Conservation (phyloP, 2,888 invertebrate genomes). For the Orchesellides sinensis region DNA sequence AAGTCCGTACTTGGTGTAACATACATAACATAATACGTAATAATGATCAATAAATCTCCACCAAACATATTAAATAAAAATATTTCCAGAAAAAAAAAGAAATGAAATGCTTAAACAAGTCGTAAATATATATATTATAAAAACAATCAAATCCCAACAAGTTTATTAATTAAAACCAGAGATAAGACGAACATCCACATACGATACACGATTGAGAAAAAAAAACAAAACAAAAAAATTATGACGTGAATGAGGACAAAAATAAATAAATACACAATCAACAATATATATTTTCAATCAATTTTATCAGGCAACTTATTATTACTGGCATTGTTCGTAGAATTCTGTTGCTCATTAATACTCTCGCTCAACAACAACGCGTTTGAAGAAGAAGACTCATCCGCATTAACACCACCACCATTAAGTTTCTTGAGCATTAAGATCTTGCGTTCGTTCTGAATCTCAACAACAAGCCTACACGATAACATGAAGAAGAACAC, state of each 20-base stretch:
- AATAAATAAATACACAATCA: too few relatives aligned
- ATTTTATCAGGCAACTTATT: slow-evolving; percentile 29
- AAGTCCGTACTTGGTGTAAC: too few relatives aligned
- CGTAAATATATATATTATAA: too few relatives aligned
- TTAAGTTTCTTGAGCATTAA: slow-evolving; percentile 16
- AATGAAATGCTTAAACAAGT: too few relatives aligned
- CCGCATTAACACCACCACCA: slow-evolving; percentile 4
- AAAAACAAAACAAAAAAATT: neutral
- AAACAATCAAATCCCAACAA: too few relatives aligned
- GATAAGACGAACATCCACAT: neutral
- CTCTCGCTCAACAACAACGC: neutral
- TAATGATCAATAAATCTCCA: too few relatives aligned
- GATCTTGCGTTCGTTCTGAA: slow-evolving; percentile 81
- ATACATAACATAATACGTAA: too few relatives aligned
- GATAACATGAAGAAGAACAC: slow-evolving; percentile 95
- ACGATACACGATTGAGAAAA: neutral
- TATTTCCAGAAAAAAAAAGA: too few relatives aligned
- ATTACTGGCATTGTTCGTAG: neutral
- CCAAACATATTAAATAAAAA: too few relatives aligned
- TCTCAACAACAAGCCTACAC: slow-evolving; percentile 91
- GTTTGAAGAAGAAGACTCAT: neutral
- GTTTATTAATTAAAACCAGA: too few relatives aligned
- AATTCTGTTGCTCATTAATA: neutral
- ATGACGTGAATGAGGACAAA: neutral
- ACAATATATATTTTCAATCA: slow-evolving; percentile 1